Evolutionary conservation across 2,888 invertebrate genomes (phyloP), one percentile per base, ranked within the genome.

Genomic region (Netelia inedita): DNA sequence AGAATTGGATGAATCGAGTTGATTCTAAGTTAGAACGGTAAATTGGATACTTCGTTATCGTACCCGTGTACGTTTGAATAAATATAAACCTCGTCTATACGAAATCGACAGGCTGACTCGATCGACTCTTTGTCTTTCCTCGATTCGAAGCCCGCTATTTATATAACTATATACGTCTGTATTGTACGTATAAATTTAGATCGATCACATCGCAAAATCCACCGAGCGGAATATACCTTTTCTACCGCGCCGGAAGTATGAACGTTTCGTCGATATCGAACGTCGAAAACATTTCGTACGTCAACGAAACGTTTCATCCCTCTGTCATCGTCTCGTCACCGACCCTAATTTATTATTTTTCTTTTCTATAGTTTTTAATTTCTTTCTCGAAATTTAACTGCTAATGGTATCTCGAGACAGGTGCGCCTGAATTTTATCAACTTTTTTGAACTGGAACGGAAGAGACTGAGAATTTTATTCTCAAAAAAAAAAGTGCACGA

Each of bases 221-320:
- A 50, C 61, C 75, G 41, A 28, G 46, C 5, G 28, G 5, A 28
- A 28, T 28, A 5, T 28, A 28, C 28, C 28, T 28, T 5, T 28
- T 28, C 28, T 28, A 28, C 28, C 28, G 5, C 5, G 5, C 28
- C 5, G 43, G 53, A 55, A 61, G 74, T 68, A 75, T 61, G 35
- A 65, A 69, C 68, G 61, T 23, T 43, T 63, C 81, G 55, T 81
- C 74, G 66, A 61, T 81, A 81, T 69, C n/a, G 74, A 81, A 69
- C 74, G 53, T 63, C 61, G 61, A 43, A 41, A 69, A 61, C 23
- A 41, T 50, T 75, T 46, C 53, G 35, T 35, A 63, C n/a, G 61
- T 50, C 59, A 43, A 43, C 59, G 43, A 78, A 82, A 68, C 65
- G 59, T 80, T 53, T 43, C 53, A 50, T 65, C 21, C 50, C 28